Base-by-base conservation (phyloP, 2,113 vertebrate species). In the Pampusana beccarii region DNA sequence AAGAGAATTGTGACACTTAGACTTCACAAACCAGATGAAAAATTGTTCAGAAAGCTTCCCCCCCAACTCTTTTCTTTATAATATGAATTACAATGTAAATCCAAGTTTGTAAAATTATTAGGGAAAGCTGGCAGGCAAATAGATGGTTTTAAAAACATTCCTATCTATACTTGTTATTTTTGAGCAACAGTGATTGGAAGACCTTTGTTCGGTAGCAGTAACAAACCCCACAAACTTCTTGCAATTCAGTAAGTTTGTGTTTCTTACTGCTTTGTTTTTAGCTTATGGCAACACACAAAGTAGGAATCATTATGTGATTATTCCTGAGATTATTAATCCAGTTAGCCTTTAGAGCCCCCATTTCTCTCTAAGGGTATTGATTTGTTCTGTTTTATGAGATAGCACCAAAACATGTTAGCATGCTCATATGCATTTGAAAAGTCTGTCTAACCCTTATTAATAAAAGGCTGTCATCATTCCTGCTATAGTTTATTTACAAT, bases 351-450 rank as follows among this genome's bases (percentile, higher is more conserved):
- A 25, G 19, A 79, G 19, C 11, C 13, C 8, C 69, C 7, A 6
- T 56, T 71, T 83, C 3, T 54, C 13, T 84, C 60, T 18, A 53
- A 9, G 24, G 15, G 6, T 17, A 8, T 16, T 50, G 3, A 10
- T 86, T 71, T 86, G 24, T 46, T 91, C 9, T 66, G 28, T 31
- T 12, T 11, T 34, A 16, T 2, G 51, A 51, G 5, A 8, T 7
- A 28, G 48, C 65, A 69, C 11, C 62, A n/a, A 36, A 64, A 23
- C 25, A 53, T 0, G 0, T 18, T 13, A 6, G 0, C 16, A 23
- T 61, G 50, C 34, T 77, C 42, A 62, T 19, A 33, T 17, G 10
- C 42, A 40, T 18, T 25, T 71, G 61, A 6, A 4, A 80, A 54
- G n/a, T 38, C 21, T 65, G 38, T 7, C 8, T 66, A 33, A 70